Base-by-base conservation (phyloP, 2,113 vertebrate species). In the Suncus etruscus region DNA sequence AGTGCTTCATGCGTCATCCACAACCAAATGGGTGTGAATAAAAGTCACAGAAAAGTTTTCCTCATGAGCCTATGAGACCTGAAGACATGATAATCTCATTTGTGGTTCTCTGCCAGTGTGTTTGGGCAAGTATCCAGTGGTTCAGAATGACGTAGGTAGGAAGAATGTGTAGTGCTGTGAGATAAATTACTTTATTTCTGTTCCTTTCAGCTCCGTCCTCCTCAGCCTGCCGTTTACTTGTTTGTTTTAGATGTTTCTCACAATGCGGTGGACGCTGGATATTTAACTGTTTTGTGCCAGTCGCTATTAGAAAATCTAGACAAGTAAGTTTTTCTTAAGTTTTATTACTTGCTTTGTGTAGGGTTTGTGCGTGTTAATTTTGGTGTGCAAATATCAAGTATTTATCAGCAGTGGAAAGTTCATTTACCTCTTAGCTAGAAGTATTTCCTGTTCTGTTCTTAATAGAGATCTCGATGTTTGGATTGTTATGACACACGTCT, bases 161-260 rank as follows among this genome's bases (percentile, higher is more conserved):
- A 73, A 72, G 25, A 87, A 54, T 50, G 47, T 48, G 27, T 45
- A 74, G 2, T 32, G n/a, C 15, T 91, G 18, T 39, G 74, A 75
- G 58, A 61, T 74, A 66, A 85, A 0, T 31, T 18, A 16, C 61
- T 15, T 66, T 72, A 6, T 92, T 93, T 96, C 83, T 96, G 77
- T 96, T 87, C 84, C 50, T 96, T 96, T 87, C 95, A 99, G 99
- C 96, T 99, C 94, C 98, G 99, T 73, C 99, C 99, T 93, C 99
- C 99, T 95, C 99, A 99, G 91, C 99, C 99, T 0, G 98, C 99
- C 0, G 99, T 98, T 54, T 99, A 99, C 97, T 97, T 99, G 95
- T 99, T 99, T 97, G 98, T 99, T 80, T 97, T 99, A 95, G 99
- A 99, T 81, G 99, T 99, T 51, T 99, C 99, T 86, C 99, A 99